Evolutionary conservation across 2,113 vertebrate species (phyloP).

Genomic region (Psophia crepitans): DNA sequence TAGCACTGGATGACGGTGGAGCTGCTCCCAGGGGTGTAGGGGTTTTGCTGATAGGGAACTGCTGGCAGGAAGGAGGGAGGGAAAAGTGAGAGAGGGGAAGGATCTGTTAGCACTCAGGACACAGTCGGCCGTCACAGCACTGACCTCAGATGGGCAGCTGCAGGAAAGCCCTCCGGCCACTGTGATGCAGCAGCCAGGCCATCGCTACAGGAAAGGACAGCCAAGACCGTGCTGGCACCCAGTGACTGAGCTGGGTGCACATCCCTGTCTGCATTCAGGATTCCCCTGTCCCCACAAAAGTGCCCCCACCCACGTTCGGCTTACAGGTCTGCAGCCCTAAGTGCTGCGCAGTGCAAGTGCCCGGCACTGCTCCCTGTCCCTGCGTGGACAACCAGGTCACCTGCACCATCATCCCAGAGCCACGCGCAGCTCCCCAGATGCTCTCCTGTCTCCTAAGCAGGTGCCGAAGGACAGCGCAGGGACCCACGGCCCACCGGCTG

Average conservation of each 20-base stretch:
- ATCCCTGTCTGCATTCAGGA: neutral
- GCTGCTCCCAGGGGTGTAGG: slow-evolving; percentile 74
- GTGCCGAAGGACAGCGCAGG: neutral
- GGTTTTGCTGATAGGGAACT: slow-evolving; percentile 87
- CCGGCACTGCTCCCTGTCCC: neutral
- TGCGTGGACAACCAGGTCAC: neutral
- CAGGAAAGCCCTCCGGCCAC: neutral
- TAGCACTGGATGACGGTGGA: slow-evolving; percentile 89
- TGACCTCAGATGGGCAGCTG: neutral
- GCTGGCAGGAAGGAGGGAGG: slow-evolving; percentile 49
- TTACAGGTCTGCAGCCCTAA: neutral
- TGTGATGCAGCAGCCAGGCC: accelerated
- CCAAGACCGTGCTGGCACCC: accelerated
- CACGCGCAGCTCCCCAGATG: accelerated
- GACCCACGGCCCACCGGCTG: neutral
- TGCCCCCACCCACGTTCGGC: neutral
- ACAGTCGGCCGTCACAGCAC: accelerated
- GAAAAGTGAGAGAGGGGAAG: neutral
- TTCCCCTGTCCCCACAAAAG: neutral
- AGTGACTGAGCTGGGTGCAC: neutral
- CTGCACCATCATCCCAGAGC: neutral
- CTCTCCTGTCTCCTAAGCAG: neutral
- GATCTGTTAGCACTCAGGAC: neutral
- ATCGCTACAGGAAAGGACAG: neutral
- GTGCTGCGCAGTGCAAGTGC: neutral